Conservation (phyloP, 2,113 vertebrate genomes). For the Microtus ochrogaster region DNA sequence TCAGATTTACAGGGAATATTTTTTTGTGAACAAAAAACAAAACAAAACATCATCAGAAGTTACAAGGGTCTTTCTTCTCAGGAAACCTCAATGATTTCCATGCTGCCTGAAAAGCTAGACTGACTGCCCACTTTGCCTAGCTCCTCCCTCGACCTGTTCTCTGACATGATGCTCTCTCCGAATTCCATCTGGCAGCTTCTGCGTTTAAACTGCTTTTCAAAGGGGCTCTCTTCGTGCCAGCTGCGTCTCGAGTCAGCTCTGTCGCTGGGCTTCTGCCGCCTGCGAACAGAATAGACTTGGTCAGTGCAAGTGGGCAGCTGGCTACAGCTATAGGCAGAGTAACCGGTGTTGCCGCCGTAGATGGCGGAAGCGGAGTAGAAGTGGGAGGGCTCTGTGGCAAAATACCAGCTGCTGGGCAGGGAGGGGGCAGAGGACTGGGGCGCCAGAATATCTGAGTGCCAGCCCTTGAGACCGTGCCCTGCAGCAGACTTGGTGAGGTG, state of each 20-base stretch:
- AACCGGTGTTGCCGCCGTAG: conserved; percentile 82
- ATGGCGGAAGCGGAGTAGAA: conserved; percentile 93
- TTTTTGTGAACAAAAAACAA: conserved; percentile 11
- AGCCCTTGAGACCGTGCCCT: conserved; percentile 91
- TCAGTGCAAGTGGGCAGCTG: conserved; percentile 88
- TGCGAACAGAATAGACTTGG: conserved; percentile 87
- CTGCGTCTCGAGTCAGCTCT: conserved; percentile 92
- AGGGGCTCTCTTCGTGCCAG: conserved; percentile 98
- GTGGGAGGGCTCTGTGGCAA: conserved; percentile 90
- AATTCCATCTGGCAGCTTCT: conserved; percentile 98
- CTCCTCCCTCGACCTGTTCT: conserved; percentile 92
- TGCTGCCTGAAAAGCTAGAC: conserved; percentile 95
- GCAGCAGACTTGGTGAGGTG: conserved; percentile 88
- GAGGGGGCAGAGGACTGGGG: conserved; percentile 88
- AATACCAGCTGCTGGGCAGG: conserved; percentile 92
- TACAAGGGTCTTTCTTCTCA: conserved; percentile 82
- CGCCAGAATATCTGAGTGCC: conserved; percentile 95
- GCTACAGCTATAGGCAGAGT: conserved; percentile 89
- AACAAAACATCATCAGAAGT: not conserved
- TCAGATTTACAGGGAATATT: conserved; percentile 87
- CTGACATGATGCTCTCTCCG: conserved; percentile 90
- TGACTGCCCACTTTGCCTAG: conserved; percentile 92
- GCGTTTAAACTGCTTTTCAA: conserved; percentile 97
- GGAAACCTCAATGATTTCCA: conserved; percentile 98
- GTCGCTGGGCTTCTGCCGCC: conserved; percentile 89